phyloP scores from a whole-genome alignment of 1,140 invertebrate species.

The Anagrus nilaparvatae region DNA sequence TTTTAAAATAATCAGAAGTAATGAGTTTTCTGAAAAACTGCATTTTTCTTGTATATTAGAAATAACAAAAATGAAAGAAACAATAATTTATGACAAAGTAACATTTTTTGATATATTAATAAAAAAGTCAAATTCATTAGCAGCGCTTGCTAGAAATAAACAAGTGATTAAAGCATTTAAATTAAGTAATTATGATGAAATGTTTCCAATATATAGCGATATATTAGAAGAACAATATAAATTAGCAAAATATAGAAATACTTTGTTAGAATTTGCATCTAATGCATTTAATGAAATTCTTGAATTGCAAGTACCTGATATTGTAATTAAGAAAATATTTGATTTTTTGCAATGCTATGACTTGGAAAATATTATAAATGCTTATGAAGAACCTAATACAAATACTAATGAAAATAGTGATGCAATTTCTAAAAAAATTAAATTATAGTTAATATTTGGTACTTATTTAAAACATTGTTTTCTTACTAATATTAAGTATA shows the following conservation, averaged over 20 bases:
- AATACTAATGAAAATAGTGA: neutral
- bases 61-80: conserved; percentile 7
- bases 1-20: conserved; percentile 3
- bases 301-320: neutral
- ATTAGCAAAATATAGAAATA: neutral
- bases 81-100: conserved; percentile 1
- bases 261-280: conserved; percentile 1
- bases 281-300: neutral
- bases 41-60: conserved; percentile 1
- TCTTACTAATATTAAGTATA: no score
- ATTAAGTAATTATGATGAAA: neutral
- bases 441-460: no score
- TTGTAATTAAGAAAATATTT: neutral
- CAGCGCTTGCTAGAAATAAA: neutral
- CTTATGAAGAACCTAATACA: neutral
- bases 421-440: neutral
- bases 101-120: conserved; percentile 7
- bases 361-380: conserved; percentile 1
- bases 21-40: neutral
- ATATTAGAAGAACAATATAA: conserved; percentile 3
- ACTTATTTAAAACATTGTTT: no score
- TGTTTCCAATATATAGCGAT: conserved; percentile 7
- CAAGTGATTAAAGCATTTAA: conserved; percentile 2
- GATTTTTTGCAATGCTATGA: conserved; percentile 2
- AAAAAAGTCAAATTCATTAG: conserved; percentile 8